Conservation (phyloP, 2,797 vertebrate species). For the Crocidura indochinensis region DNA sequence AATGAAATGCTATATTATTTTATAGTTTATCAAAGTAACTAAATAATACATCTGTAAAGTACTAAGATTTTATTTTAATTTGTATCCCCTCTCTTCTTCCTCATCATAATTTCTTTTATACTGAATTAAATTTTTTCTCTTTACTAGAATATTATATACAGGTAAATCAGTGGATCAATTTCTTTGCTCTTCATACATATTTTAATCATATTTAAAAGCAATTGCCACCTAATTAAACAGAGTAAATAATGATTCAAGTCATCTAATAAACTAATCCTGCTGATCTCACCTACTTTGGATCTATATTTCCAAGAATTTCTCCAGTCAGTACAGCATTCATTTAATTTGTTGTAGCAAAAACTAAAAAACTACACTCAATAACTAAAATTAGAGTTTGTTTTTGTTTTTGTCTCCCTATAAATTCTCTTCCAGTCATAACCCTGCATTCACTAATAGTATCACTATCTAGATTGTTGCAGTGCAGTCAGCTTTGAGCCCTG, state of each 20-base stretch:
- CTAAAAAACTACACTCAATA: constrained; percentile 28
- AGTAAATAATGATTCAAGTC: background rate
- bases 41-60: background rate
- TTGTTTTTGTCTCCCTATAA: background rate
- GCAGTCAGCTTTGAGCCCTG: background rate
- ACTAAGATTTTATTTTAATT: constrained; percentile 48
- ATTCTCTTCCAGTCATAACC: background rate
- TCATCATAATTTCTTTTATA: background rate
- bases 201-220: constrained; percentile 59
- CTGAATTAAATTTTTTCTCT: constrained; percentile 43
- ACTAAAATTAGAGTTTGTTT: constrained; percentile 5
- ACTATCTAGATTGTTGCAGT: background rate
- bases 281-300: background rate
- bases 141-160: background rate
- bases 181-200: constrained; percentile 38
- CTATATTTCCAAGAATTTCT: background rate
- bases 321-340: background rate
- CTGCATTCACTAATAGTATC: background rate
- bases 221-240: background rate
- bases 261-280: background rate
- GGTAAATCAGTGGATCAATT: background rate
- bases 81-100: background rate
- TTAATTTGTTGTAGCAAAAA: constrained; percentile 38
- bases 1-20: background rate
- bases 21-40: background rate